Conservation (phyloP, 1,140 invertebrate genomes). For the Papilio xuthus region DNA sequence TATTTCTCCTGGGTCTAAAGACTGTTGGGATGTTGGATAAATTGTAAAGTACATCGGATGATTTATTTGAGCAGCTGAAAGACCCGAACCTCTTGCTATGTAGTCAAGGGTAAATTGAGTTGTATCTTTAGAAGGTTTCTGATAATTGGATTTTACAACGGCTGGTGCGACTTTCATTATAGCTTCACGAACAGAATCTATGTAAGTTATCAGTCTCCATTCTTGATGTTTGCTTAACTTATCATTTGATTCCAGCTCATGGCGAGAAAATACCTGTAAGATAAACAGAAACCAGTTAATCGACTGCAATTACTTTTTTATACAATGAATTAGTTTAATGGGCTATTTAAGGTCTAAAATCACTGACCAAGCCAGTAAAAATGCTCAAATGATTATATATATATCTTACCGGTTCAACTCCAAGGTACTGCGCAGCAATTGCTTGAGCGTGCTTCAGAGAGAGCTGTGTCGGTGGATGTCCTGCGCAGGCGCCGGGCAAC, state of each 20-base stretch:
- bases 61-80: slow-evolving; percentile 80
- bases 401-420: slow-evolving; percentile 82
- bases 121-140: slow-evolving; percentile 59
- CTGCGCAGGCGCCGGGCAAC: slow-evolving; percentile 82
- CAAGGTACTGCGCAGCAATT: slow-evolving; percentile 82
- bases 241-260: slow-evolving; percentile 77
- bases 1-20: slow-evolving; percentile 76
- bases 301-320: background rate
- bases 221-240: slow-evolving; percentile 78
- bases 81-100: slow-evolving; percentile 82
- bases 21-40: slow-evolving; percentile 79
- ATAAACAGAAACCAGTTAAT: slow-evolving; percentile 5
- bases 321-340: background rate
- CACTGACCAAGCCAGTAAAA: too few species aligned
- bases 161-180: slow-evolving; percentile 73
- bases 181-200: slow-evolving; percentile 75
- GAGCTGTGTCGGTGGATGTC: slow-evolving; percentile 78
- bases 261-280: slow-evolving; percentile 81
- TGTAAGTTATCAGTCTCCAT: slow-evolving; percentile 80
- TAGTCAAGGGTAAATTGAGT: slow-evolving; percentile 79
- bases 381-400: too few species aligned
- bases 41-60: slow-evolving; percentile 79
- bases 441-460: slow-evolving; percentile 82
- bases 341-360: background rate
- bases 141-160: slow-evolving; percentile 64